phyloP scores from a whole-genome alignment of 2,888 invertebrate species.

The Acrobasis consociella region DNA sequence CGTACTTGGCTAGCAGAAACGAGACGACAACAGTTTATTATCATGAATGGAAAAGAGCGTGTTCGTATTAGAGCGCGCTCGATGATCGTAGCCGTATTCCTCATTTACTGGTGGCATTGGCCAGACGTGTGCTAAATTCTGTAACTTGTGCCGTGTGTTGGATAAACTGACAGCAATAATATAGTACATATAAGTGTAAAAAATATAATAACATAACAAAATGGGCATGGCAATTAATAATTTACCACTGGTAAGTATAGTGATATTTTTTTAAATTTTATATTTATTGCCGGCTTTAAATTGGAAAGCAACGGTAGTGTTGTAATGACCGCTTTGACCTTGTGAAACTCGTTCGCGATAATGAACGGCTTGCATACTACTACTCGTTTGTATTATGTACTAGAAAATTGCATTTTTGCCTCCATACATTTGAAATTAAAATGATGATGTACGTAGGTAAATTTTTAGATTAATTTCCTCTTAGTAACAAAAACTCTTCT shows the following conservation, averaged over 20 bases:
- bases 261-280: conserved; percentile 27
- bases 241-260: conserved; percentile 67
- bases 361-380: conserved; percentile 60
- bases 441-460: background rate
- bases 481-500: too few relatives aligned
- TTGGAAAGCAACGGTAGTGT: conserved; percentile 79
- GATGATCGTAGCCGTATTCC: conserved; percentile 61
- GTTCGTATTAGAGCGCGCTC: conserved; percentile 55
- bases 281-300: conserved; percentile 57
- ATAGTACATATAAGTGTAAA: conserved; percentile 29
- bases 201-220: conserved; percentile 51
- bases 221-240: conserved; percentile 77
- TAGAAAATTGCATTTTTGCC: conserved; percentile 51
- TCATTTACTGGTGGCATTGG: conserved; percentile 66
- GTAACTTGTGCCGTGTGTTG: conserved; percentile 50
- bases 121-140: conserved; percentile 62
- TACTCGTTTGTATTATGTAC: conserved; percentile 45
- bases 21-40: conserved; percentile 67
- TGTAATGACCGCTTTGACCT: conserved; percentile 83
- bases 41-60: conserved; percentile 76
- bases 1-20: conserved; percentile 44
- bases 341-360: conserved; percentile 79
- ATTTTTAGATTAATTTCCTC: too few relatives aligned
- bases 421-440: conserved; percentile 2
- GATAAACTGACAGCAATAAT: conserved; percentile 36